phyloP scores from a whole-genome alignment of 2,113 vertebrate species.

The Oreocharis arfaki region DNA sequence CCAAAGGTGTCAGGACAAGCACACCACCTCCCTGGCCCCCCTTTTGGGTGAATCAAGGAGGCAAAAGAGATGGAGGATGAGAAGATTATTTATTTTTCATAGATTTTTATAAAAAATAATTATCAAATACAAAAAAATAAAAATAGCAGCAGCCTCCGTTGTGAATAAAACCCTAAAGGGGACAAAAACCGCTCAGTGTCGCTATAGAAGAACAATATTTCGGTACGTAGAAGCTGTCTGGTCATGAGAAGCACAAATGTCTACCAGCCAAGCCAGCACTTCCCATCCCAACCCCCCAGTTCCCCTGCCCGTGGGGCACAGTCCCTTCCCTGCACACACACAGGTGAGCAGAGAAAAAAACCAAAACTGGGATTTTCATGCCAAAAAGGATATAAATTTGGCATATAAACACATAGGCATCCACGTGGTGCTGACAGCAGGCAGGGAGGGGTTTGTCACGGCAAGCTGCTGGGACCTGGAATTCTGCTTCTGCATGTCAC shows the following conservation, averaged over 20 bases:
- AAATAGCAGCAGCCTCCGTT: constrained; percentile 68
- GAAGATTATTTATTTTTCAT: constrained; percentile 70
- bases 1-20: accelerated
- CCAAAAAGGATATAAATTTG: neutral
- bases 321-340: neutral
- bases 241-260: constrained; percentile 18
- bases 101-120: constrained; percentile 75
- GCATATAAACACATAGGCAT: neutral
- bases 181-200: constrained; percentile 48
- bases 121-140: constrained; percentile 74
- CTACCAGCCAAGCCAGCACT: neutral
- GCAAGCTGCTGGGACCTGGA: neutral
- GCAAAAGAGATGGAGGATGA: constrained; percentile 24
- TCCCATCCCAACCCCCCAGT: accelerated
- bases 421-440: neutral
- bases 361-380: neutral
- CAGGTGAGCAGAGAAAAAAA: neutral
- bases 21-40: neutral
- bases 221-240: neutral
- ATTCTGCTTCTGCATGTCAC: constrained; percentile 36
- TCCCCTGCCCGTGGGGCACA: neutral
- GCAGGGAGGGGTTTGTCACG: neutral
- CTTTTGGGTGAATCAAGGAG: neutral
- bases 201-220: constrained; percentile 41
- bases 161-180: constrained; percentile 61